Percentiles rank a stretch among this genome's conserved stretches.
Evolutionary conservation across 2,888 invertebrate species (phyloP).

Genomic region (Cephonodes hylas): DNA sequence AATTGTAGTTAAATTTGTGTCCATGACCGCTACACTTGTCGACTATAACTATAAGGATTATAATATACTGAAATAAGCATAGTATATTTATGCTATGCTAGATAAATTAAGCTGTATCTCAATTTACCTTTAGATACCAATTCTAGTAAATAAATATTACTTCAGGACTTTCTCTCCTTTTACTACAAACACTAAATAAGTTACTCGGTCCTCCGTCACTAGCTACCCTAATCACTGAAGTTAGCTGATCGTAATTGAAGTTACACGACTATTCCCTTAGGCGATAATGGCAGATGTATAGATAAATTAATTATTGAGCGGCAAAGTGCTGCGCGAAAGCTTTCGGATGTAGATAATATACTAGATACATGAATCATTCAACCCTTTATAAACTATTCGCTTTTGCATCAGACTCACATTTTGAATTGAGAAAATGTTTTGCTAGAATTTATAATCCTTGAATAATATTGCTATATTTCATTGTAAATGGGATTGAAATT

Average conservation of each 20-base stretch:
- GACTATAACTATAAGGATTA: too few relatives aligned
- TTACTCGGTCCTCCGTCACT: background rate
- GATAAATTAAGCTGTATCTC: too few relatives aligned
- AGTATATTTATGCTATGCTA: too few relatives aligned
- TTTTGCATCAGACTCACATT: background rate
- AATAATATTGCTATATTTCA: too few relatives aligned
- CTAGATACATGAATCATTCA: background rate
- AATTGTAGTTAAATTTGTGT: too few relatives aligned
- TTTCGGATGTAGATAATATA: background rate
- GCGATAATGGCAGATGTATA: background rate
- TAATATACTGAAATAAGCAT: too few relatives aligned
- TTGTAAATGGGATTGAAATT: too few relatives aligned
- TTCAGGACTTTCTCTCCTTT: background rate
- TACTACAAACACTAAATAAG: background rate
- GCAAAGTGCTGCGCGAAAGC: background rate
- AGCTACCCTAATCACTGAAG: background rate
- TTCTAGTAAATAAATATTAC: background rate
- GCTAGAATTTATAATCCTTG: background rate
- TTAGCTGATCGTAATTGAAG: background rate
- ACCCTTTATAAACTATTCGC: background rate
- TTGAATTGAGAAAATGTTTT: background rate
- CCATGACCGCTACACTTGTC: too few relatives aligned
- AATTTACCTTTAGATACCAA: too few relatives aligned
- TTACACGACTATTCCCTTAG: background rate
- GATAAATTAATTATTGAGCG: background rate